Evolutionary conservation across 2,113 vertebrate species (phyloP).

Genomic region (Siphamia tubifer): DNA sequence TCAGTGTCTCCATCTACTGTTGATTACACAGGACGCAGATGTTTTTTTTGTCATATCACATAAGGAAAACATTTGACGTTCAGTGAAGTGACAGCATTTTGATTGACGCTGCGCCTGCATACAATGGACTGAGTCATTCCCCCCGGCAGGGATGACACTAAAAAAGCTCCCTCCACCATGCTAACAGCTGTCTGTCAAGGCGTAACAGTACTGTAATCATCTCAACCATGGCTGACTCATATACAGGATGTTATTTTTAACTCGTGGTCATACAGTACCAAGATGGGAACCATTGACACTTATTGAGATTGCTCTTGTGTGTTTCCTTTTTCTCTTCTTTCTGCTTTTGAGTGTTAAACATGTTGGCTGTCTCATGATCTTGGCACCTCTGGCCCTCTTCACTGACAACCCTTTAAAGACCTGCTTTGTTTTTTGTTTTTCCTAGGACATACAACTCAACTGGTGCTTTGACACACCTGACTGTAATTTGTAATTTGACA

Average conservation of each 20-base stretch:
- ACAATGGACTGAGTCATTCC: slow-evolving; percentile 39
- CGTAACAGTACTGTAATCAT: slow-evolving; percentile 48
- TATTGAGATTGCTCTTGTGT: slow-evolving; percentile 4
- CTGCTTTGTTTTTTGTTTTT: slow-evolving; percentile 12
- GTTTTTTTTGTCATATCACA: not conserved
- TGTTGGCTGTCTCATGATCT: not conserved
- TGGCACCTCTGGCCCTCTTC: not conserved
- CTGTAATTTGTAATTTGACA: slow-evolving; percentile 41
- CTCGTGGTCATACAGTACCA: not conserved
- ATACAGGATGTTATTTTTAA: slow-evolving; percentile 2
- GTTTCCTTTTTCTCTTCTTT: not conserved
- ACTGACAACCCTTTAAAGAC: slow-evolving; percentile 44
- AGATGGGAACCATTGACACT: not conserved
- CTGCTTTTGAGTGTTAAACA: not conserved
- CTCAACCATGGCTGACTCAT: slow-evolving; percentile 30
- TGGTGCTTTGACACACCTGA: slow-evolving; percentile 63
- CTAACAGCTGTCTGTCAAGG: slow-evolving; percentile 18
- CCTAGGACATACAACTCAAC: slow-evolving; percentile 1
- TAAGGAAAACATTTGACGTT: slow-evolving; percentile 5
- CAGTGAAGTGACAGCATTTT: slow-evolving; percentile 3
- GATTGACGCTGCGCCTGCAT: not conserved
- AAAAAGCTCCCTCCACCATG: not conserved
- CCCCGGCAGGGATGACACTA: not conserved
- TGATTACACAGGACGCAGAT: slow-evolving; percentile 17
- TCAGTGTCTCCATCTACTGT: slow-evolving; percentile 44